Conservation (phyloP, 2,888 invertebrate species). For the Listrodromus nycthemerus region DNA sequence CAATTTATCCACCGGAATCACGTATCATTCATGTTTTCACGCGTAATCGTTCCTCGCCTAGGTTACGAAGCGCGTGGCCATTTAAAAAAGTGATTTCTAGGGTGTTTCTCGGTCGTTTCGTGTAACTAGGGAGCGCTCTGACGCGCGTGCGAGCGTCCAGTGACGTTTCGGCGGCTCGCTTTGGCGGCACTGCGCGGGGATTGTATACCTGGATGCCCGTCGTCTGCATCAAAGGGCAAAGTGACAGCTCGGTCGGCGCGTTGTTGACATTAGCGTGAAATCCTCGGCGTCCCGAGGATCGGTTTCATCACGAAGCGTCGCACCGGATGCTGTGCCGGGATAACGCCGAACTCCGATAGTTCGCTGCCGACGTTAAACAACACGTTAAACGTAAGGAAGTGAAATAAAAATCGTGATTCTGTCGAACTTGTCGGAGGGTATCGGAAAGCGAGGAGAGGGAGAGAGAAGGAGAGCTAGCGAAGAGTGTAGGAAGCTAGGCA, state of each 20-base stretch:
- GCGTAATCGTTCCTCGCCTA: background rate
- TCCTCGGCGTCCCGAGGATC: slow-evolving; percentile 48
- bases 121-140: background rate
- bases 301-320: slow-evolving; percentile 31
- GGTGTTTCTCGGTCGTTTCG: slow-evolving; percentile 1
- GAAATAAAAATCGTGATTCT: slow-evolving; percentile 7
- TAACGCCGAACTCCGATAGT: slow-evolving; percentile 20
- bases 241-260: slow-evolving; percentile 69
- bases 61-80: slow-evolving; percentile 41
- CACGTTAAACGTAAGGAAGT: slow-evolving; percentile 16
- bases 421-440: slow-evolving; percentile 5
- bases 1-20: background rate
- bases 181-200: slow-evolving; percentile 46
- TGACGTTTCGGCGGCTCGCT: background rate
- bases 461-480: slow-evolving; percentile 16
- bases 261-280: slow-evolving; percentile 70
- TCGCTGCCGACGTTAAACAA: background rate
- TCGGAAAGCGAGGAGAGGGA: slow-evolving; percentile 44
- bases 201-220: slow-evolving; percentile 57
- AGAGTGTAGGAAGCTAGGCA: slow-evolving; percentile 2
- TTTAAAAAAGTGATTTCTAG: slow-evolving; percentile 17
- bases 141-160: background rate
- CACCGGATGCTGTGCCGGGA: slow-evolving; percentile 35
- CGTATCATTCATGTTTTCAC: slow-evolving; percentile 14
- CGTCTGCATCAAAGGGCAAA: slow-evolving; percentile 68